Percentiles rank a stretch among this genome's conserved stretches.
phyloP scores from a whole-genome alignment of 2,113 vertebrate genomes.

The Daubentonia madagascariensis region DNA sequence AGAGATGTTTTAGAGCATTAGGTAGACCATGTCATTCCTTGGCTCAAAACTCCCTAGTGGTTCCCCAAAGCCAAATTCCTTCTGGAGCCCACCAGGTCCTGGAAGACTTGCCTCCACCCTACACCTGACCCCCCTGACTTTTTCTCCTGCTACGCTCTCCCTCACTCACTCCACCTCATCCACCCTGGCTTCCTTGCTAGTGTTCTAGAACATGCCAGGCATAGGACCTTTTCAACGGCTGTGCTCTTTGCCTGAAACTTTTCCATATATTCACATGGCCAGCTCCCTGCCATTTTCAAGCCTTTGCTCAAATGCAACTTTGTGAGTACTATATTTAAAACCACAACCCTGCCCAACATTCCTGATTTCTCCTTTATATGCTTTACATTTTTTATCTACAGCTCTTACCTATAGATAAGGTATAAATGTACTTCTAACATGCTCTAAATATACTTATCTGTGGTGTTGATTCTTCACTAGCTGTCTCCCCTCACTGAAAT shows the following conservation, averaged over 20 bases:
- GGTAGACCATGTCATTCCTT: neutral
- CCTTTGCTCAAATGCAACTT: neutral
- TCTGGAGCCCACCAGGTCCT: neutral
- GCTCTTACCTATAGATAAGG: neutral
- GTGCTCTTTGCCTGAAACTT: neutral
- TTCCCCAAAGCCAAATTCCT: neutral
- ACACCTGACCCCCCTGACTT: neutral
- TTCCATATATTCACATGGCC: neutral
- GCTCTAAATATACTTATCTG: neutral
- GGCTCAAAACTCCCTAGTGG: neutral
- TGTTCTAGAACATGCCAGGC: neutral
- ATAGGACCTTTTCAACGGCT: neutral
- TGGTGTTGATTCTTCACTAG: neutral
- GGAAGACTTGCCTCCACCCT: neutral
- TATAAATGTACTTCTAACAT: neutral
- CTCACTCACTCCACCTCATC: neutral
- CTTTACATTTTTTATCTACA: neutral
- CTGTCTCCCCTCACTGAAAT: neutral
- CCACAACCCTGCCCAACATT: neutral
- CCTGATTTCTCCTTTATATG: neutral
- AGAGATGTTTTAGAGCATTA: neutral
- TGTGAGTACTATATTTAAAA: neutral
- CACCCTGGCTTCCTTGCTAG: neutral
- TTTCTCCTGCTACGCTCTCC: neutral
- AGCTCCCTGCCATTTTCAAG: neutral